phyloP scores from a whole-genome alignment of 2,113 vertebrate species.

The Orthonyx spaldingii region DNA sequence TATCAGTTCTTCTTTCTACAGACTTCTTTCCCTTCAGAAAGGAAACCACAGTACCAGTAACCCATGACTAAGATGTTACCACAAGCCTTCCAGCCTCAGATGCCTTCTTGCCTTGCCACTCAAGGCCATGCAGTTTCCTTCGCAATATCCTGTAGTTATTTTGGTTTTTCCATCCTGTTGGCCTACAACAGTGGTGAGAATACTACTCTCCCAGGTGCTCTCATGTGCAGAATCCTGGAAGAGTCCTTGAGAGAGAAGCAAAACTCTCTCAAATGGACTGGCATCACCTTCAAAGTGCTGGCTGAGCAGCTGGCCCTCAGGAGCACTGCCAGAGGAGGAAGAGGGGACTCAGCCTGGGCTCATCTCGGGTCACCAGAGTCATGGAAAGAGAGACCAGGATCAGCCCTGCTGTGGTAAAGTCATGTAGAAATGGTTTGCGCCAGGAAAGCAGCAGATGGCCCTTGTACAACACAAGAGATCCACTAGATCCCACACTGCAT shows the following conservation, averaged over 20 bases:
- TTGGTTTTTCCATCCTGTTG: not conserved
- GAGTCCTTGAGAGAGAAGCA: not conserved
- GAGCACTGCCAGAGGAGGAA: not conserved
- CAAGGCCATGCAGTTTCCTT: not conserved
- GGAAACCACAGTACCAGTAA: not conserved
- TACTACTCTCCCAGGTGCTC: not conserved
- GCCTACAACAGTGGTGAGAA: not conserved
- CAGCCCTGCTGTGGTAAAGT: not conserved
- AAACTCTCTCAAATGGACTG: not conserved
- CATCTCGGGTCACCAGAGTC: not conserved
- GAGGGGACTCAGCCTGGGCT: not conserved
- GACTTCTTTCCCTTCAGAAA: not conserved
- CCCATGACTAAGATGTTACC: fast-evolving
- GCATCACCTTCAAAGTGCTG: not conserved
- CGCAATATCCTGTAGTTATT: not conserved
- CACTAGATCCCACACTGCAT: not conserved
- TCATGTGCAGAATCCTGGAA: not conserved
- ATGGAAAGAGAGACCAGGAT: not conserved
- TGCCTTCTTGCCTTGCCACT: not conserved
- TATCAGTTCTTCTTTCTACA: not conserved
- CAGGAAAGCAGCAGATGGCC: not conserved
- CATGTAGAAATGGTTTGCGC: not conserved
- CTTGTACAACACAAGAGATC: not conserved
- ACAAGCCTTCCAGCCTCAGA: not conserved
- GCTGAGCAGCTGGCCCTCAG: not conserved